phyloP scores from a whole-genome alignment of 2,888 invertebrate species.

The Heliconius ethilla region DNA sequence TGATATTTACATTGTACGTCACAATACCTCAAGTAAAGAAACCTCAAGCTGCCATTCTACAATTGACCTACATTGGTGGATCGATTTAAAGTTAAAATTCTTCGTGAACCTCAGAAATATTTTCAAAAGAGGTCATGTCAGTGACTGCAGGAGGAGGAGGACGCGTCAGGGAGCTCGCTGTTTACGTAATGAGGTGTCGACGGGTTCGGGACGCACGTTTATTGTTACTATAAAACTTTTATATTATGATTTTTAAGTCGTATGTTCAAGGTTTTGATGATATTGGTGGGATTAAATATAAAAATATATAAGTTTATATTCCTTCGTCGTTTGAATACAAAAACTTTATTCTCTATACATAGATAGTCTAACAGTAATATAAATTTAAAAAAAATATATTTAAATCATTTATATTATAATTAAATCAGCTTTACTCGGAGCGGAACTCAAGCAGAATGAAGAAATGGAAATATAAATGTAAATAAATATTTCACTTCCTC shows the following conservation, averaged over 20 bases:
- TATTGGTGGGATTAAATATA: background rate
- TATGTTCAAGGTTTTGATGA: background rate
- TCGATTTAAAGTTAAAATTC: constrained; percentile 25
- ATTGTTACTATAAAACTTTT: constrained; percentile 15
- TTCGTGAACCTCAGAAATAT: constrained; percentile 26
- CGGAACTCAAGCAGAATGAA: background rate
- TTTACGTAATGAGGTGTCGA: constrained; percentile 32
- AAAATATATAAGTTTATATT: background rate
- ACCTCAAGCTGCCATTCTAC: background rate
- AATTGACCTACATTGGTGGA: constrained; percentile 22
- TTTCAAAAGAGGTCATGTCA: constrained; percentile 33
- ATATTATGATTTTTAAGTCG: background rate
- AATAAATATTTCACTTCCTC: too few relatives aligned
- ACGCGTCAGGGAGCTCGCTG: constrained; percentile 24
- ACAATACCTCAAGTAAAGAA: background rate
- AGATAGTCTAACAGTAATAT: background rate
- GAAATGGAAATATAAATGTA: too few relatives aligned
- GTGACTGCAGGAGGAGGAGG: constrained; percentile 23
- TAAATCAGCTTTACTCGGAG: too few relatives aligned
- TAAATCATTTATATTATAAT: too few relatives aligned
- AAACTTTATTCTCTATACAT: background rate
- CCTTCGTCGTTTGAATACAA: background rate
- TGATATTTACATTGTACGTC: background rate
- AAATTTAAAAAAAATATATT: too few relatives aligned
- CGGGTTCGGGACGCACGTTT: constrained; percentile 5